Conservation (phyloP, 2,113 vertebrate species). For the Actinemys pallida region DNA sequence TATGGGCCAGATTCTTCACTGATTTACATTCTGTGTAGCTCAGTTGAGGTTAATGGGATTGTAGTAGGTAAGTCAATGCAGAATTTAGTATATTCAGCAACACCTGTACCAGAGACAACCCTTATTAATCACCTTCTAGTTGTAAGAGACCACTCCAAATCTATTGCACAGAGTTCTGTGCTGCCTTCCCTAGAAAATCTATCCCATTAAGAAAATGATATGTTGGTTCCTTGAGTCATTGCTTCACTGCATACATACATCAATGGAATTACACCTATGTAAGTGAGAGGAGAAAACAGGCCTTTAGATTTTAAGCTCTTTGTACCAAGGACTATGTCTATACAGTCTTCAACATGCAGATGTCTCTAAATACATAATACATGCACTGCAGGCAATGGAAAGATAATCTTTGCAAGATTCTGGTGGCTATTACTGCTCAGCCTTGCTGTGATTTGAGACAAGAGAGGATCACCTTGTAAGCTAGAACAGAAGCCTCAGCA, state of each 20-base stretch:
- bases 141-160: background rate
- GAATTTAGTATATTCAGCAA: background rate
- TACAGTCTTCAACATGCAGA: background rate
- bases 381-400: background rate
- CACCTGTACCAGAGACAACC: background rate
- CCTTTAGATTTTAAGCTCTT: rapidly evolving
- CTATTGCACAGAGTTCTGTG: background rate
- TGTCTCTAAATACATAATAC: background rate
- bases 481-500: background rate
- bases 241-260: background rate
- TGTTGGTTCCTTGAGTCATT: background rate
- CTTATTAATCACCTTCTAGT: background rate
- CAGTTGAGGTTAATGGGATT: background rate
- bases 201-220: background rate
- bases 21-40: background rate
- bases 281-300: background rate
- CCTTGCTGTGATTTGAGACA: background rate
- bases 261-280: rapidly evolving
- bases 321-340: background rate
- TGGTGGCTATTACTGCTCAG: background rate
- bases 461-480: background rate
- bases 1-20: background rate
- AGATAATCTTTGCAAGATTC: background rate
- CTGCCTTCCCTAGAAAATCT: background rate
- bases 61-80: background rate